phyloP scores from a whole-genome alignment of 2,797 vertebrate species.

The Myripristis jacobus region DNA sequence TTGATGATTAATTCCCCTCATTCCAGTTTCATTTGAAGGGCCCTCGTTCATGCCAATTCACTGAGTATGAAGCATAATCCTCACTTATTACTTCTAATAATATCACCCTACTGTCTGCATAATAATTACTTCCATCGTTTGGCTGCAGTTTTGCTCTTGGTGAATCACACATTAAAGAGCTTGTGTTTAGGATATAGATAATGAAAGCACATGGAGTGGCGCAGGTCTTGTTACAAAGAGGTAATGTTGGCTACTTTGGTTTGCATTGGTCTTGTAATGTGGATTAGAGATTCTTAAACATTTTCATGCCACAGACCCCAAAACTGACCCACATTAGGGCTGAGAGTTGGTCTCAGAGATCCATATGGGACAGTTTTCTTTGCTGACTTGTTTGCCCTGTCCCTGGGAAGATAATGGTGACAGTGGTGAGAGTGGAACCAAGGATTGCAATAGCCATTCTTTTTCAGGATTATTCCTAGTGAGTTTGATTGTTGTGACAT shows the following conservation, averaged over 20 bases:
- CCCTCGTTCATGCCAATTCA: constrained; percentile 42
- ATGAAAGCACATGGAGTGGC: constrained; percentile 16
- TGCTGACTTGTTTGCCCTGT: no score
- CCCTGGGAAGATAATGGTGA: no score
- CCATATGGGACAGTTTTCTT: no score
- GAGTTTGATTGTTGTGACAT: constrained; percentile 1
- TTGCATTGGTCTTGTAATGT: not conserved
- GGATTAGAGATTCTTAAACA: no score
- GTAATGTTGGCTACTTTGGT: not conserved
- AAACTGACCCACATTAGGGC: no score
- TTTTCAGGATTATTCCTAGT: not conserved
- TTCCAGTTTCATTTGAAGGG: constrained; percentile 47
- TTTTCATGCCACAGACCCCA: no score
- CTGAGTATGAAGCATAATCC: constrained; percentile 61
- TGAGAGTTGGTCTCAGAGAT: not conserved
- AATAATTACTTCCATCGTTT: constrained; percentile 48
- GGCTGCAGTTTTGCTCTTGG: constrained; percentile 46
- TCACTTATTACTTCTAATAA: constrained; percentile 60
- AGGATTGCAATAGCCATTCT: not conserved
- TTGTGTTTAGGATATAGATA: constrained; percentile 41
- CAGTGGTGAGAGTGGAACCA: not conserved
- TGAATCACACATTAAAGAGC: constrained; percentile 49
- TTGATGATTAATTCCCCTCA: constrained; percentile 61
- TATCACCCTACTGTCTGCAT: constrained; percentile 45
- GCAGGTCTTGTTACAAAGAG: not conserved